Percentiles rank a stretch among this genome's conserved stretches.
phyloP scores from a whole-genome alignment of 2,888 invertebrate species.

The Lycaena phlaeas region DNA sequence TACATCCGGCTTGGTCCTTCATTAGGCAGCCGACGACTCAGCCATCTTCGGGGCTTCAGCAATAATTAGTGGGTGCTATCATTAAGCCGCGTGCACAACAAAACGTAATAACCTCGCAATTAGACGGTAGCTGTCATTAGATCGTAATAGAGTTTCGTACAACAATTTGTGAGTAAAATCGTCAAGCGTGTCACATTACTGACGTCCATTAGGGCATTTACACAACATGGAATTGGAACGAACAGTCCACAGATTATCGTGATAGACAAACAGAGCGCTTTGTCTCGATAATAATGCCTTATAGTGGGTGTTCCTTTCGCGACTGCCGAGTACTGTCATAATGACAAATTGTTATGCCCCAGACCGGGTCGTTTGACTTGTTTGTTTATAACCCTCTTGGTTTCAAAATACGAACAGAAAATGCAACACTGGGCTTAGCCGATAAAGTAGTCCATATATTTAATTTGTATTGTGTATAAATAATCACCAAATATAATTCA shows the following conservation, averaged over 20 bases:
- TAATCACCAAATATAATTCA: no score
- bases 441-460: neutral
- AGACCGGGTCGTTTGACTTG: slow-evolving; percentile 1
- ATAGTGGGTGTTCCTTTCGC: slow-evolving; percentile 39
- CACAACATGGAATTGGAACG: slow-evolving; percentile 71
- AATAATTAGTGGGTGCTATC: slow-evolving; percentile 62
- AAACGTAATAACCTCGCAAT: slow-evolving; percentile 70
- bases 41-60: slow-evolving; percentile 69
- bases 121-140: slow-evolving; percentile 70
- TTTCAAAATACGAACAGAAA: neutral
- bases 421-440: neutral
- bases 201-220: slow-evolving; percentile 69
- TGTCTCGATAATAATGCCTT: slow-evolving; percentile 64
- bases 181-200: slow-evolving; percentile 74
- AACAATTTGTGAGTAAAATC: slow-evolving; percentile 72
- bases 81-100: slow-evolving; percentile 65
- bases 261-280: slow-evolving; percentile 67
- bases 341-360: slow-evolving; percentile 24
- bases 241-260: slow-evolving; percentile 69
- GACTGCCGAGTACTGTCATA: slow-evolving; percentile 19
- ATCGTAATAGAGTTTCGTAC: slow-evolving; percentile 72
- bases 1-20: slow-evolving; percentile 28
- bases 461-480: no score
- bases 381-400: slow-evolving; percentile 10
- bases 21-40: slow-evolving; percentile 52